These are phyloP conservation scores for Brachyrhaphis roseni DNA, from an alignment of 2,797 vertebrate species.

Conservation along the genomic window DNA sequence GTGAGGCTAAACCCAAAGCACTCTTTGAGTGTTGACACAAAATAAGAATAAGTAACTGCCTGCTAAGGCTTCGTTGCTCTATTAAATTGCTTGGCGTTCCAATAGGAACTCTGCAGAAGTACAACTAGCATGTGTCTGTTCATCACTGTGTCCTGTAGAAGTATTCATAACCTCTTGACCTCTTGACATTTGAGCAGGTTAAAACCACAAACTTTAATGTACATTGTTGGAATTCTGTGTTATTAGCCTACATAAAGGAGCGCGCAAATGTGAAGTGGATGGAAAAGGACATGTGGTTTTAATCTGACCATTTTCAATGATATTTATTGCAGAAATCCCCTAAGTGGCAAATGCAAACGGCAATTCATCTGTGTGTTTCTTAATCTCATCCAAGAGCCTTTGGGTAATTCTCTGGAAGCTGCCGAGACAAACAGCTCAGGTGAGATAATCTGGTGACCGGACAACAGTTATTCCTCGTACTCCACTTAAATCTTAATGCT, in stretches of 20 bases:
- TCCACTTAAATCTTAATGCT: not conserved
- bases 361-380: not conserved
- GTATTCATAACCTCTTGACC: not conserved
- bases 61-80: not conserved
- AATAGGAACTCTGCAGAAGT: not conserved
- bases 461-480: not conserved
- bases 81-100: not conserved
- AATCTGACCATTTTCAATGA: not conserved
- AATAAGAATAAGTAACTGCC: not conserved
- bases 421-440: not conserved
- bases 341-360: not conserved
- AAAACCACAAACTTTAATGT: not conserved
- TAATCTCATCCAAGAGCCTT: not conserved
- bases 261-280: not conserved
- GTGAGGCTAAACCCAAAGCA: not conserved
- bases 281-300: not conserved
- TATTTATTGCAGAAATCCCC: not conserved
- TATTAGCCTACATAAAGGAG: no score
- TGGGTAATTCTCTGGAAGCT: not conserved
- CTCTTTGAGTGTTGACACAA: not conserved
- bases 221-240: not conserved
- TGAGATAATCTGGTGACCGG: not conserved
- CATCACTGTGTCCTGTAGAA: not conserved
- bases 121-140: not conserved
- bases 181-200: not conserved